A percentile compares a stretch with the other conserved stretches of the same genome.
Conservation (phyloP, 2,797 vertebrate species). For the Melanotaenia parkinsoni region DNA sequence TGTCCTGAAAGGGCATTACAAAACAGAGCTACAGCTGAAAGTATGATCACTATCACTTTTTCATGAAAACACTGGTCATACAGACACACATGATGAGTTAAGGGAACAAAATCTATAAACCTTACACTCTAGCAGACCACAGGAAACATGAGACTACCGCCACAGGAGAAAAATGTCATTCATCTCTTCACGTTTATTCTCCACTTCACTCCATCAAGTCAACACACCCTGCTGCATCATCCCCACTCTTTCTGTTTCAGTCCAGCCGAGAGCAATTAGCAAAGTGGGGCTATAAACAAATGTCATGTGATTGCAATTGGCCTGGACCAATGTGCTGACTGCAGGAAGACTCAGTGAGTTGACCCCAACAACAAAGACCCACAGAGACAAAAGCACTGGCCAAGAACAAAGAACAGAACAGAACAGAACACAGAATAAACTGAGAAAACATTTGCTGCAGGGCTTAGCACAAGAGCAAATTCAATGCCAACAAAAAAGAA, state of each 20-base stretch:
- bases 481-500: not conserved
- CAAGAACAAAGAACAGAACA: constrained; percentile 14
- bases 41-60: not conserved
- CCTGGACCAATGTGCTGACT: constrained; percentile 68
- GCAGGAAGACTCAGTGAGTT: constrained; percentile 54
- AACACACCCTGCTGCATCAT: constrained; percentile 23
- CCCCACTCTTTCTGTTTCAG: constrained; percentile 30
- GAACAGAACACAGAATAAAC: not conserved
- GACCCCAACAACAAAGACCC: constrained; percentile 57
- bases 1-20: constrained; percentile 84
- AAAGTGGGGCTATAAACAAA: constrained; percentile 70
- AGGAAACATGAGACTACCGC: constrained; percentile 47
- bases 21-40: constrained; percentile 16
- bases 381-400: constrained; percentile 12
- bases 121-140: constrained; percentile 39
- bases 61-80: not conserved
- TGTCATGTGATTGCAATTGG: constrained; percentile 65
- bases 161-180: constrained; percentile 32
- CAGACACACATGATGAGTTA: not conserved
- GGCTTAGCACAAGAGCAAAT: not conserved
- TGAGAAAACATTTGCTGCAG: constrained; percentile 7
- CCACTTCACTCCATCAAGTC: constrained; percentile 44
- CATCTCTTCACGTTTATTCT: constrained; percentile 45
- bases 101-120: constrained; percentile 48
- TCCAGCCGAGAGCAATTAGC: constrained; percentile 64